Evolutionary conservation across 2,888 invertebrate genomes (phyloP), one percentile per base, ranked within the genome.

Genomic region (Lasioglossum marginatum): DNA sequence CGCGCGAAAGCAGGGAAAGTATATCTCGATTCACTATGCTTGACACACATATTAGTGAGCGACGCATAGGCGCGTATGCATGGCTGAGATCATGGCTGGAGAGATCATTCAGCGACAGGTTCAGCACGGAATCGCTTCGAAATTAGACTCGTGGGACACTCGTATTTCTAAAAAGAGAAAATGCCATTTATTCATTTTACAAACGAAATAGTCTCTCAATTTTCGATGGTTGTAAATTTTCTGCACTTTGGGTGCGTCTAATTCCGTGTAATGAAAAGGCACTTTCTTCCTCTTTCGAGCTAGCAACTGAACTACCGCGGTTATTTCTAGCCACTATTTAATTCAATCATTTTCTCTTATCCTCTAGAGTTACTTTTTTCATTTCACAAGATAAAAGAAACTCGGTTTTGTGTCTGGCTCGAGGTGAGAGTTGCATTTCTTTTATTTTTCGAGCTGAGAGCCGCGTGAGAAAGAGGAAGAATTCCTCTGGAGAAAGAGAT

Each of bases 1-100:
- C 73, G 84, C 87, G 92, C 91, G 92, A 92, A 92, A 92, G 92
- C 88, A 91, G 92, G 91, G 92, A 92, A 92, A 92, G 92, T 92
- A 88, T 89, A 88, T 88, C 84, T 85, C 85, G 81, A 88, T 90
- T 85, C 82, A 63, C 85, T 85, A 81, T 82, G 83, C 85, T 60
- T 76, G 87, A 86, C 90, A 88, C 27, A 87, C 77, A 85, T 89
- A 88, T 88, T 81, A 79, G 23, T 34, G 70, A 27, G 73, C 57
- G 31, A 82, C 27, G 82, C 77, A 82, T 81, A 81, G 75, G 68
- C 68, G 71, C 27, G 48, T 4, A 16, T 37, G 27, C 40, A 73
- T 34, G 66, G 37, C 37, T 70, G 34, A 57, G 57, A 84, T 71
- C 75, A 52, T 14, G 5, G 10, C 45, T 27, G 23, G 52, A 77